Conservation (phyloP, 2,888 invertebrate genomes). For the Alentia gelatinosa region DNA sequence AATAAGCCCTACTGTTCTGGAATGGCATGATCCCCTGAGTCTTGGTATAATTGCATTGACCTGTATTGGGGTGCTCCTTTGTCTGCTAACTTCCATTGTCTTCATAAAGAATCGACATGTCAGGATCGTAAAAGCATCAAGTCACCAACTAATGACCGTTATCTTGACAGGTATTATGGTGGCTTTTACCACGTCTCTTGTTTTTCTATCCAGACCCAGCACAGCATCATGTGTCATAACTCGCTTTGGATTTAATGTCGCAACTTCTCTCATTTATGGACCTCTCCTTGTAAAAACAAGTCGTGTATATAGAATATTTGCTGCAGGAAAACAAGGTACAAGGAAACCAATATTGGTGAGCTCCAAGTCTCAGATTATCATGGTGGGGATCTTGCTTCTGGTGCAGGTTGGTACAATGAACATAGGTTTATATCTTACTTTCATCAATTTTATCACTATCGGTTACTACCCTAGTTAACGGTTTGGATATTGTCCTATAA, state of each 20-base stretch:
- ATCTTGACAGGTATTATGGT: conserved; percentile 57
- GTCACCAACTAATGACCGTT: conserved; percentile 59
- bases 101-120: conserved; percentile 25
- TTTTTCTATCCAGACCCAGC: conserved; percentile 51
- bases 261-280: conserved; percentile 55
- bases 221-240: conserved; percentile 32
- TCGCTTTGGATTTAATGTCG: conserved; percentile 57
- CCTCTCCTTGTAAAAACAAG: conserved; percentile 67
- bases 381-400: not conserved
- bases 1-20: conserved; percentile 57
- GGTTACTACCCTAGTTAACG: no score
- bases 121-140: conserved; percentile 62
- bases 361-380: conserved; percentile 51
- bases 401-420: conserved; percentile 55
- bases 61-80: conserved; percentile 20
- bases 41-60: conserved; percentile 41
- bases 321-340: conserved; percentile 60
- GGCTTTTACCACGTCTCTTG: conserved; percentile 36
- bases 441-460: no score
- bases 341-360: conserved; percentile 44
- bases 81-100: conserved; percentile 15
- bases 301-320: conserved; percentile 70
- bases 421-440: not conserved
- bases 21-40: conserved; percentile 10
- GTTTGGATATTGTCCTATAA: no score